Evolutionary conservation across 2,888 invertebrate genomes (phyloP), one percentile per base, ranked within the genome.

Genomic region (Pyralis farinalis): DNA sequence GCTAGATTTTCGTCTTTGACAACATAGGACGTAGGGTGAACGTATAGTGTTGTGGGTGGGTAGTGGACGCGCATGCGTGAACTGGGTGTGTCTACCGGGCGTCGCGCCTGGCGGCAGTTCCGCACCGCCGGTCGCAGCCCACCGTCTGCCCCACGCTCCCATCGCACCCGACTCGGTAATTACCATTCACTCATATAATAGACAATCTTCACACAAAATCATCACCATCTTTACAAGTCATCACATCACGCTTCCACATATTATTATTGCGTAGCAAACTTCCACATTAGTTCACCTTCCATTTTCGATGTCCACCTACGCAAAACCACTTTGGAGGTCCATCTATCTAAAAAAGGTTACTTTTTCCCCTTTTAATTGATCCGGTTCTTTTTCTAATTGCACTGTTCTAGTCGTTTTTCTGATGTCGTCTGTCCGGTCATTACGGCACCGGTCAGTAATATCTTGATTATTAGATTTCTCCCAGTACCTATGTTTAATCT

Each of bases 11-110:
- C 49, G 52, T 54, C 39, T 47, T 58, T 55, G 50, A 54, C 52
- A 56, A 47, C 29, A 47, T 46, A 54, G 53, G 51, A 53, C 45
- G 43, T 53, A 58, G 51, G 63, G 58, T 58, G 56, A 51, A 47
- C 1, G 43, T 52, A 37, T 49, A 34, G 42, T 31, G 42, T 53
- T 48, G 47, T 59, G 53, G 58, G 56, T 49, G 57, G n/a, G 58
- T 51, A 9, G 30, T 39, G 52, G 49, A 48, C 50, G 64, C 87
- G 86, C 86, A 85, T 84, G 86, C 82, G 86, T 67, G 70, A 63
- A 58, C 65, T 72, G 86, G 85, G 87, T 81, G 87, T 86, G 87
- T 84, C 85, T 71, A 57, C 56, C 66, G 55, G 58, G 57, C 63
- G 63, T 55, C 53, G 56, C 67, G 65, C 63, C 66, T 63, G 64